A percentile compares a stretch with the other conserved stretches of the same genome.
Conservation (phyloP, 2,797 vertebrate genomes). For the Squalus acanthias region DNA sequence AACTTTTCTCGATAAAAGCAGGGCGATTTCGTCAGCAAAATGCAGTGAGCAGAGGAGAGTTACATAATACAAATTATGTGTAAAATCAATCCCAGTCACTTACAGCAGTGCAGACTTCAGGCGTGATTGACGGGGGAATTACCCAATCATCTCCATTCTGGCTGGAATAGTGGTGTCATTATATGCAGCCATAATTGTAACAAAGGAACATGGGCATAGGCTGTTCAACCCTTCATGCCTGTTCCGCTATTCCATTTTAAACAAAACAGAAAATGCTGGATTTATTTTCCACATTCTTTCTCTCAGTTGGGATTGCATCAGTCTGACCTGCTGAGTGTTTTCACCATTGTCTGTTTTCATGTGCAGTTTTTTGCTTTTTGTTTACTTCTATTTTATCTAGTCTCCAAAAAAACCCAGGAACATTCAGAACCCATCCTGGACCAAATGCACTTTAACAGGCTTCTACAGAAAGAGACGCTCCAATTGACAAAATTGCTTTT, state of each 20-base stretch:
- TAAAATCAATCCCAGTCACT: not conserved
- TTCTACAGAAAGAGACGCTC: not conserved
- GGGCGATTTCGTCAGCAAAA: not conserved
- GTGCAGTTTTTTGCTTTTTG: not conserved
- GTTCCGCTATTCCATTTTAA: not conserved
- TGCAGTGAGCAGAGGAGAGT: no score
- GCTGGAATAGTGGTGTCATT: not conserved
- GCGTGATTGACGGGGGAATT: not conserved
- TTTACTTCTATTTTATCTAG: not conserved
- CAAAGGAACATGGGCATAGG: not conserved
- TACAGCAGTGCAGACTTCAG: not conserved
- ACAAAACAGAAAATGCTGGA: not conserved
- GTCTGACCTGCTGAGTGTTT: not conserved
- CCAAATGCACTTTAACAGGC: not conserved
- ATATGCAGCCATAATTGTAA: not conserved
- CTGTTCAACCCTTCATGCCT: not conserved
- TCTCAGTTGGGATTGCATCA: not conserved
- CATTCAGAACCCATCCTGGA: not conserved
- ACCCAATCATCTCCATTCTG: not conserved
- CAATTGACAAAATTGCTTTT: not conserved
- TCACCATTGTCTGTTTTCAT: not conserved
- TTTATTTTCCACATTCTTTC: not conserved
- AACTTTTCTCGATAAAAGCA: not conserved
- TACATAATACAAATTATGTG: no score
- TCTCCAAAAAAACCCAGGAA: no score